phyloP scores from a whole-genome alignment of 2,888 invertebrate genomes.

The Drosophila demipolita region DNA sequence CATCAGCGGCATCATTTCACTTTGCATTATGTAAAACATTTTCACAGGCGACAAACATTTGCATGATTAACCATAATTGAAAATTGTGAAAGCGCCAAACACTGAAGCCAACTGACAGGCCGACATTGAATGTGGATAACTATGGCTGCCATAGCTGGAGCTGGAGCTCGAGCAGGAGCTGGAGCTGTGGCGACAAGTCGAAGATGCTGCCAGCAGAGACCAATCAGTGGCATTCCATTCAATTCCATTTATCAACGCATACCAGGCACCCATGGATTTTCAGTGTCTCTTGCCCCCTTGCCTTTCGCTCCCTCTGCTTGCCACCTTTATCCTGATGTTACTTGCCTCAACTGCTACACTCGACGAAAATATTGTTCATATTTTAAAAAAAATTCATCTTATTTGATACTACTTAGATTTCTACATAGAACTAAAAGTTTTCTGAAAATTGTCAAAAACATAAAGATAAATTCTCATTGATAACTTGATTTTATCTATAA shows the following conservation, averaged over 20 bases:
- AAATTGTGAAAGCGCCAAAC: conserved; percentile 64
- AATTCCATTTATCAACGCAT: conserved; percentile 78
- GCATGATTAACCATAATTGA: conserved; percentile 80
- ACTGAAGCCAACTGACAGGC: conserved; percentile 45
- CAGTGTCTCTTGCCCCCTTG: conserved; percentile 1
- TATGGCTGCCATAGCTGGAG: not conserved
- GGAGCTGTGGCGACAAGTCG: conserved; percentile 10
- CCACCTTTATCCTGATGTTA: conserved; percentile 14
- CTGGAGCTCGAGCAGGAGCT: not conserved
- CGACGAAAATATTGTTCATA: not conserved
- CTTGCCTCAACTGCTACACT: conserved; percentile 29
- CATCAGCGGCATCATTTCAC: conserved; percentile 61
- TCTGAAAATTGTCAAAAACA: not conserved
- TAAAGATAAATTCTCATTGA: not conserved
- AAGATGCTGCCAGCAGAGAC: conserved; percentile 33
- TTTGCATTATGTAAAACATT: conserved; percentile 81
- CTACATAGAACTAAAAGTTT: not conserved
- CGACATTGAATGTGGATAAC: conserved; percentile 24
- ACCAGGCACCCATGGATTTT: conserved; percentile 52
- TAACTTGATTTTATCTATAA: no score
- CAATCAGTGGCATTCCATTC: conserved; percentile 72
- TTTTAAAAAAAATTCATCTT: not conserved
- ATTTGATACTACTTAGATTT: not conserved
- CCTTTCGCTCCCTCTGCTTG: not conserved
- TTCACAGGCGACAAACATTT: conserved; percentile 78